These are phyloP conservation scores for Solea solea DNA, from an alignment of 2,113 vertebrate species.

Conservation along the genomic window DNA sequence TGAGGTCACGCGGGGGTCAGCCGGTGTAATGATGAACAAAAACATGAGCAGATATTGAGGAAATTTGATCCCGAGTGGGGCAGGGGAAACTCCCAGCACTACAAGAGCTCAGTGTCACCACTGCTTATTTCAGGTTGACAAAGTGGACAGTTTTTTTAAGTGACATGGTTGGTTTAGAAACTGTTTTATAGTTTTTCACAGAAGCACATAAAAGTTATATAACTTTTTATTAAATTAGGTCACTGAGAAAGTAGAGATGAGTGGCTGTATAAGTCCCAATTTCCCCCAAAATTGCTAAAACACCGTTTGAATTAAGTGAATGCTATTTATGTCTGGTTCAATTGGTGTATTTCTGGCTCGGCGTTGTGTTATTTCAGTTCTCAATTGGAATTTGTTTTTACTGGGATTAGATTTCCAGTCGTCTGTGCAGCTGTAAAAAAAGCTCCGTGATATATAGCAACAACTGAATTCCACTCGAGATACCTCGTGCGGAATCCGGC, in stretches of 20 bases:
- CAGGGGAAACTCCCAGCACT: constrained; percentile 11
- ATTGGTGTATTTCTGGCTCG: background rate
- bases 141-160: background rate
- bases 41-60: constrained; percentile 31
- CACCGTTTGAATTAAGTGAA: constrained; percentile 3
- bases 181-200: background rate
- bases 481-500: constrained; percentile 12
- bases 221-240: background rate
- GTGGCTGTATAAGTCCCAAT: background rate
- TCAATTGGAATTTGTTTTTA: constrained; percentile 28
- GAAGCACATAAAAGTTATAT: background rate
- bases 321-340: background rate
- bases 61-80: constrained; percentile 17
- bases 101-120: constrained; percentile 4
- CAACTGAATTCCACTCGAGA: constrained; percentile 5
- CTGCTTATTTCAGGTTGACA: background rate
- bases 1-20: constrained; percentile 56
- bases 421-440: constrained; percentile 54
- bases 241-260: constrained; percentile 1
- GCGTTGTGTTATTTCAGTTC: constrained; percentile 9
- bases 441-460: constrained; percentile 42
- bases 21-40: constrained; percentile 31
- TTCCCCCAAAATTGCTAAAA: background rate
- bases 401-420: constrained; percentile 38
- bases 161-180: background rate